Base-by-base conservation (phyloP, 2,113 vertebrate species). In the Leptocoma aspasia region DNA sequence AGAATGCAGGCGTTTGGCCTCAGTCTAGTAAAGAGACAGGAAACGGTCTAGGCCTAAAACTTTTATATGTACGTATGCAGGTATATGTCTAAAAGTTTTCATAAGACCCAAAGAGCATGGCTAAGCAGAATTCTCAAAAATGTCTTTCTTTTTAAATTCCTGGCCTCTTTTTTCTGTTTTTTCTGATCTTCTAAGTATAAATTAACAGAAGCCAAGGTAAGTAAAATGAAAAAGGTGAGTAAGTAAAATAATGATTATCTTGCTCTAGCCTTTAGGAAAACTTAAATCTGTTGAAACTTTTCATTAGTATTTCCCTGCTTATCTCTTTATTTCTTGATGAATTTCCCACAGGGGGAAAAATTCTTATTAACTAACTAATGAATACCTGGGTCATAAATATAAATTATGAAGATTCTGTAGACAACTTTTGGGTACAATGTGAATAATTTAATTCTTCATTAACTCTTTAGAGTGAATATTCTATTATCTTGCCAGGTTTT, bases 351-450 rank as follows among this genome's bases (percentile, higher is more conserved):
- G 78, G 76, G 37, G 4, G 44, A 83, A 89, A 70, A 68, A 23
- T 13, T 53, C 86, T 93, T 93, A 94, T 92, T 95, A 97, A 89
- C 59, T 50, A 78, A 72, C 64, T 94, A 94, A 94, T 94, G 91
- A 94, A 84, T 72, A 96, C 60, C 81, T 85, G 22, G 64, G 64
- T 71, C 77, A 90, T 87, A 96, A 96, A 95, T 47, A 81, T 71
- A 95, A 94, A 89, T 83, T 91, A 95, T 72, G 24, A 82, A 91
- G 59, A 60, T 88, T 92, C 57, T 92, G 70, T 73, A 86, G 92
- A 92, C 82, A 84, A 73, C 35, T 82, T 72, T 92, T 88, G 89
- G 35, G n/a, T 82, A 84, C 45, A 35, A 76, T 88, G 23, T 61
- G 61, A 91, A 86, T 83, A 26, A 94, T 82, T 95, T 90, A 76